These are phyloP conservation scores for Carcharodon carcharias DNA, from an alignment of 2,797 vertebrate species.

Conservation along the genomic window DNA sequence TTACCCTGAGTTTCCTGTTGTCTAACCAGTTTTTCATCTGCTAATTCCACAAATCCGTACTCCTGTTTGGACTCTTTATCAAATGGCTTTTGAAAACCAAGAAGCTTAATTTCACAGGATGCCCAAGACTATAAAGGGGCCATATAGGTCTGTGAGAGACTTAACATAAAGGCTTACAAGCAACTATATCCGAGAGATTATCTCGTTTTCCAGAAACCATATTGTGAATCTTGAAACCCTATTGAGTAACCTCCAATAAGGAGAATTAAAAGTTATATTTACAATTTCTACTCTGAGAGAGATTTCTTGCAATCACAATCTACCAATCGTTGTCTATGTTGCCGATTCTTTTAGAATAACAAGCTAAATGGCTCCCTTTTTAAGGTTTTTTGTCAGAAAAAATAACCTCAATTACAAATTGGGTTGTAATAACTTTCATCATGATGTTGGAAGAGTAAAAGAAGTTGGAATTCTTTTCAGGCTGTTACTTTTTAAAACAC, in stretches of 20 bases:
- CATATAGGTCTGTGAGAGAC: not conserved
- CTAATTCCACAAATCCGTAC: not conserved
- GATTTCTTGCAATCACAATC: not conserved
- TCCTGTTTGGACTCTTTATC: not conserved
- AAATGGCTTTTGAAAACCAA: conserved; percentile 17
- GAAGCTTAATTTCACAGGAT: not conserved
- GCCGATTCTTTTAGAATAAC: not conserved
- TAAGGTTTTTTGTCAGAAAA: not conserved
- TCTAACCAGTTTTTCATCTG: conserved; percentile 2
- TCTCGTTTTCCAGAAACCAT: not conserved
- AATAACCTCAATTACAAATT: not conserved
- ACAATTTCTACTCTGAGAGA: not conserved
- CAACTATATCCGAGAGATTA: not conserved
- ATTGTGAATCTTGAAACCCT: not conserved
- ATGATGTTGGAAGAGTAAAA: not conserved
- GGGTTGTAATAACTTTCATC: not conserved
- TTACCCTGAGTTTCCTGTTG: not conserved
- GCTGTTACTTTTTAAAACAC: not conserved
- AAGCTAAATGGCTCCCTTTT: not conserved
- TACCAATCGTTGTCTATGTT: not conserved
- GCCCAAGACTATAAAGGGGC: not conserved
- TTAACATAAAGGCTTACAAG: not conserved
- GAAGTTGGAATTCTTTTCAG: not conserved
- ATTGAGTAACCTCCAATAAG: not conserved
- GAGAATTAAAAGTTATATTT: not conserved